Conservation (phyloP, 2,113 vertebrate genomes). For the Monopterus albus region DNA sequence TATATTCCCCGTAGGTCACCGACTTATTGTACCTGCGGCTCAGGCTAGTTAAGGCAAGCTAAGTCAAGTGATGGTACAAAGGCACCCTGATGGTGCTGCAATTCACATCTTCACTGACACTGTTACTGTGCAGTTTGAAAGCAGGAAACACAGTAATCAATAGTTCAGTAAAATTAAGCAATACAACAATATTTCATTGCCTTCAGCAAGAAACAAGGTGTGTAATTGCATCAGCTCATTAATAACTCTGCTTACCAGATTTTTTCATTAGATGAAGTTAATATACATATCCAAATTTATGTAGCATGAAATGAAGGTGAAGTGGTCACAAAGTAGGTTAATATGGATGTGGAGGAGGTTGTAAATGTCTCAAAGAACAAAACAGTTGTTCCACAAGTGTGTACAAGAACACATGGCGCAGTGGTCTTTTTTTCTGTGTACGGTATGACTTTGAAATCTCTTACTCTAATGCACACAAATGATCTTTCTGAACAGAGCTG, state of each 20-base stretch:
- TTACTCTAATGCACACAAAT: not conserved
- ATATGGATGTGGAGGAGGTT: not conserved
- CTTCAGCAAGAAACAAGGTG: conserved; percentile 25
- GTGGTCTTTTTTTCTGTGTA: not conserved
- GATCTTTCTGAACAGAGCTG: not conserved
- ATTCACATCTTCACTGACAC: conserved; percentile 5
- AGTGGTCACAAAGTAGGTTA: conserved; percentile 15
- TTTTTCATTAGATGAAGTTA: conserved; percentile 27
- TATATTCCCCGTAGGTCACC: conserved; percentile 36
- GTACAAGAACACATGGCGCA: not conserved
- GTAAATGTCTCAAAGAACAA: conserved; percentile 1
- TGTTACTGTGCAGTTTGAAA: conserved; percentile 16
- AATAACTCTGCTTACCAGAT: conserved; percentile 1
- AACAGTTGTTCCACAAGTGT: not conserved
- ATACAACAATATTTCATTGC: conserved; percentile 40
- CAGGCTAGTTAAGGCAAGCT: conserved; percentile 12
- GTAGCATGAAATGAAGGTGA: conserved; percentile 36
- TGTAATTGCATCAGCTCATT: conserved; percentile 18
- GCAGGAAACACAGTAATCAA: conserved; percentile 42
- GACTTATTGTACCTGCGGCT: conserved; percentile 37
- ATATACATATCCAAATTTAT: conserved; percentile 15
- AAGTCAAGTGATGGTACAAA: conserved; percentile 40
- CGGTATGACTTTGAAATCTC: conserved; percentile 1
- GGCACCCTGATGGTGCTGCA: not conserved
- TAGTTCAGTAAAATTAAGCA: conserved; percentile 38